A percentile compares a stretch with the other conserved stretches of the same genome.
Conservation (phyloP, 92 coral and sea anemone species). For the Metridium senile region DNA sequence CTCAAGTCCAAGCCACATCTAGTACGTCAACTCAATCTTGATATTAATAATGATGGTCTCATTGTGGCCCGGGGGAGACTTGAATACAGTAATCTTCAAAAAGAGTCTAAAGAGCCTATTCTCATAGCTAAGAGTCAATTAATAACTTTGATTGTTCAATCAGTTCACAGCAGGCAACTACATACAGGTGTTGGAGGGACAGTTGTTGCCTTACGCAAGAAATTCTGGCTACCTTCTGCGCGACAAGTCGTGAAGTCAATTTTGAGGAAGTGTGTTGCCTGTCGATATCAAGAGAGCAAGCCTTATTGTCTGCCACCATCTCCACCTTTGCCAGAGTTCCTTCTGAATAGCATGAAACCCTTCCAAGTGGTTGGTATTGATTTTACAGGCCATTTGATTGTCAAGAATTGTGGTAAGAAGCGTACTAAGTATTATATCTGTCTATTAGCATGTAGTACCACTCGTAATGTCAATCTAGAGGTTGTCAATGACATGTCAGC, state of each 20-base stretch:
- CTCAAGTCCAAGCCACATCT: constrained; percentile 25
- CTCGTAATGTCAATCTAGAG: constrained; percentile 55
- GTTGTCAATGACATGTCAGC: constrained; percentile 53
- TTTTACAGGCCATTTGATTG: constrained; percentile 34
- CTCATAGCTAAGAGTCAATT: constrained; percentile 27
- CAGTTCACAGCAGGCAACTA: constrained; percentile 42
- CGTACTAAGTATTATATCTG: constrained; percentile 21
- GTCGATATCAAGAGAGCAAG: constrained; percentile 16
- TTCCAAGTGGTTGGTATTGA: constrained; percentile 37
- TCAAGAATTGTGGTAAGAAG: not conserved
- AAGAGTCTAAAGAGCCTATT: constrained; percentile 40
- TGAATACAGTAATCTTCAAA: constrained; percentile 31
- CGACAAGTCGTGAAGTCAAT: constrained; percentile 18
- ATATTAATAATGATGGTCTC: constrained; percentile 30
- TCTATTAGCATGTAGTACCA: constrained; percentile 55
- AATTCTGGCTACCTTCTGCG: constrained; percentile 49
- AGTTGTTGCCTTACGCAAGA: constrained; percentile 34
- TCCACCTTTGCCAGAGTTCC: constrained; percentile 39
- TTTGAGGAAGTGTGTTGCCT: constrained; percentile 20
- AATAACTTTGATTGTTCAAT: constrained; percentile 29
- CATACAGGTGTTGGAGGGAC: constrained; percentile 43
- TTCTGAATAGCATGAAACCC: constrained; percentile 29
- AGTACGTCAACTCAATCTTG: constrained; percentile 47
- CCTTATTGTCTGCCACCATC: constrained; percentile 34
- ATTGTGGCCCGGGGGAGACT: constrained; percentile 51